Evolutionary conservation across 2,113 vertebrate species (phyloP), one percentile per base, ranked within the genome.

Genomic region (Brachyhypopomus occidentalis): DNA sequence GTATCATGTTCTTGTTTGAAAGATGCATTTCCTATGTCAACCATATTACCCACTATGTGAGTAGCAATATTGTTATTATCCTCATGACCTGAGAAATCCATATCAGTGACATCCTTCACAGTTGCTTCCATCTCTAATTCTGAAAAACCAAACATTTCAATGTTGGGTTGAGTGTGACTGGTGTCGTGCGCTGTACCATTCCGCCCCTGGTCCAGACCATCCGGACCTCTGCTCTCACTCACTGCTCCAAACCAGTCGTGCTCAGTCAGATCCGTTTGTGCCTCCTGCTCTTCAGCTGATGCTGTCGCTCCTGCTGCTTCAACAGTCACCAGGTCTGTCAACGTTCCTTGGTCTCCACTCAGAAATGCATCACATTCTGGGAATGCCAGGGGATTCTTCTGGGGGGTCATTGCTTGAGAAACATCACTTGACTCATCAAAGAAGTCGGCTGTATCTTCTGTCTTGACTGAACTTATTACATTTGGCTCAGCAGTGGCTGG

Each of bases 1-100:
- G 19, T 89, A 67, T 9, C 25, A 11, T 52, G 45, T 82, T 75
- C 80, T 73, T 36, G 0, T 2, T n/a, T 55, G 23, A 25, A 52
- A 16, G 78, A 19, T 48, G 41, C 36, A 55, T 83, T 22, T 20
- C 85, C 56, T 5, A 88, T 36, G 4, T 5, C 70, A 17, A 88
- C 72, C 1, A 34, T 25, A 67, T 87, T 77, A 11, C 67, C 30
- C 27, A 78, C 52, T 62, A 38, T 11, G 64, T 36, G 9, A 34
- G 12, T 34, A 55, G 69, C 25, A 36, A 59, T 20, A 34, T 17
- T 67, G 1, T 70, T 23, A 55, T 72, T 52, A 36, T 41, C 72
- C 20, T 58, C 62, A 20, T 52, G 19, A 22, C 7, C 23, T 79
- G 20, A 34, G 30, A 30, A 62, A 7, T 12, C 11, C 19, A 52